Base-by-base conservation (phyloP, 2,113 vertebrate species). In the Junco hyemalis region DNA sequence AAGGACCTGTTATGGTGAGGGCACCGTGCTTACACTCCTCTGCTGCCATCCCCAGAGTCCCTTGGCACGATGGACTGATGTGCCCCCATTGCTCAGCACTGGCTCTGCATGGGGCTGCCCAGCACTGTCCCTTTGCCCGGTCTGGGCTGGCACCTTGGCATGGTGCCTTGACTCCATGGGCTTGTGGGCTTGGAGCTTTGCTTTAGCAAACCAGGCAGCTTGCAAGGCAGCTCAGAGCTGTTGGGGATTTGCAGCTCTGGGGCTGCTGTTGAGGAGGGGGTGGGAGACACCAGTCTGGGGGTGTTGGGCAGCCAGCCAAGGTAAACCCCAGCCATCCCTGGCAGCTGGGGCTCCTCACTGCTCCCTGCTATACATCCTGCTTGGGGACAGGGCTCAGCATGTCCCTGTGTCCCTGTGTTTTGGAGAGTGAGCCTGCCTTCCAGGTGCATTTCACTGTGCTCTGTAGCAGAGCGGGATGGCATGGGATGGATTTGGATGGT, bases 61-160 rank as follows among this genome's bases (percentile, higher is more conserved):
- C 23, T 56, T 1, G 4, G 54, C 59, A 21, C 2, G 3, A 6
- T 3, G 35, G 22, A 24, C 38, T 2, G 4, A 24, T 0, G 3
- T 48, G 20, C 38, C 35, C 14, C 3, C 18, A 15, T 12, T 84
- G 57, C 17, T 56, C 45, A 29, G 48, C 2, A 0, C 2, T 28
- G 24, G 24, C 40, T 64, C 2, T 0, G 0, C 7, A 0, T 24
- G 59, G 54, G 22, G 7, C 17, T n/a, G 9, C 59, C 36, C 78
- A 44, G 64, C 44, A 12, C 23, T 24, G 5, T 48, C 31, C 42
- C n/a, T 68, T 56, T 2, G 3, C 53, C 57, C 31, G 59, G 45
- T 38, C 40, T 19, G 47, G 31, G 54, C 77, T 51, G 59, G 12
- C 10, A 33, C 65, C 45, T 85, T 57, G 78, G 31, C 18, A 21